Conservation (phyloP, 2,113 vertebrate species). For the Plectropomus leopardus region DNA sequence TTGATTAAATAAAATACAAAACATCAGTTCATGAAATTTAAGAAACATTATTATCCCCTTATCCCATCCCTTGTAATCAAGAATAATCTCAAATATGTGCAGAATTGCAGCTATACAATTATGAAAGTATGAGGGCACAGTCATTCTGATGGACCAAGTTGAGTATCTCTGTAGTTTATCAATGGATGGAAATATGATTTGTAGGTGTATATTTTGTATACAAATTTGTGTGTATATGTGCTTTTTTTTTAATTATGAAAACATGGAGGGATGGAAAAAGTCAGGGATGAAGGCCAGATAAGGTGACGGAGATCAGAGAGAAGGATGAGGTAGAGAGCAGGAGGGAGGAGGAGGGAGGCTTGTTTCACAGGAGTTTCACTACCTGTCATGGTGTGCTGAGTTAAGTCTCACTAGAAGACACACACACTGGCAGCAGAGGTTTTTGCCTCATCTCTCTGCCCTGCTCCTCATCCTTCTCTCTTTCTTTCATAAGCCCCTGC, state of each 20-base stretch:
- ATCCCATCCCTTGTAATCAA: no score
- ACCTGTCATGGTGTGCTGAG: conserved; percentile 69
- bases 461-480: conserved; percentile 38
- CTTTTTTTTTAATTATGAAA: not conserved
- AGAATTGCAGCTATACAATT: no score
- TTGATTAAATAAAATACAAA: no score
- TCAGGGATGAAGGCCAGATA: not conserved
- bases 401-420: conserved; percentile 7
- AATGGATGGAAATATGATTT: not conserved
- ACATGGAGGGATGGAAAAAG: not conserved
- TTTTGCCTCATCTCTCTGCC: conserved; percentile 14
- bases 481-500: conserved; percentile 12
- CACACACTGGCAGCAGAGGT: conserved; percentile 7
- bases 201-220: no score
- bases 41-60: no score
- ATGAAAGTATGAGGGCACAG: no score
- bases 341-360: not conserved
- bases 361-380: conserved; percentile 58
- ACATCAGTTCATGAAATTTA: no score
- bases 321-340: not conserved
- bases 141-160: no score
- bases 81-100: no score
- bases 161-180: no score
- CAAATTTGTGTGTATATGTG: not conserved
- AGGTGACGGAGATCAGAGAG: conserved; percentile 4